These are phyloP conservation scores for Rhombomys opimus DNA, from an alignment of 2,113 vertebrate species.

Conservation along the genomic window DNA sequence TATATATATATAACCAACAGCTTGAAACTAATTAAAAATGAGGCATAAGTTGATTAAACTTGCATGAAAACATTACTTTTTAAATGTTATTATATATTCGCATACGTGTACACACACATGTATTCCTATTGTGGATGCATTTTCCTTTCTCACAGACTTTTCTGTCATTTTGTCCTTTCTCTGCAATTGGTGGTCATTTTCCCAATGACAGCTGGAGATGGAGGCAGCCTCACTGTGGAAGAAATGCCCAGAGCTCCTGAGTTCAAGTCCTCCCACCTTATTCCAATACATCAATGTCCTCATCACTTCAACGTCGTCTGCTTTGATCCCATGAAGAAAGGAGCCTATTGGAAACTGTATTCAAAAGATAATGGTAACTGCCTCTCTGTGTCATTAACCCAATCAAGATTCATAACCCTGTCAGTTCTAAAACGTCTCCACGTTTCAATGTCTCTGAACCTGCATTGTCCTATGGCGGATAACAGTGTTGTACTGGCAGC, in stretches of 20 bases:
- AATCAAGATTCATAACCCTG: neutral
- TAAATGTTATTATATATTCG: conserved; percentile 49
- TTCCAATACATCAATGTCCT: accelerated
- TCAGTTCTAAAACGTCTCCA: neutral
- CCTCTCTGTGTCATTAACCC: neutral
- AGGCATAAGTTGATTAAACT: conserved; percentile 48
- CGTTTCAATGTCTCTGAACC: neutral
- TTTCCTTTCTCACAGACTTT: neutral
- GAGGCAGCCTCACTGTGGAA: neutral
- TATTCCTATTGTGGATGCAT: neutral
- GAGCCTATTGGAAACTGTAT: neutral
- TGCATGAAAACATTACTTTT: conserved; percentile 37
- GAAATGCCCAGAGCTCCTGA: too few species aligned
- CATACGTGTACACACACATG: neutral
- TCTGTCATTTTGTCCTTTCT: conserved; percentile 28
- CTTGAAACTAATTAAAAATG: conserved; percentile 60
- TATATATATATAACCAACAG: neutral
- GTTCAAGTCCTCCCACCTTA: neutral
- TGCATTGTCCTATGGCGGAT: neutral
- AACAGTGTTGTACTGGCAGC: neutral
- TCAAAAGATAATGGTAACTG: neutral
- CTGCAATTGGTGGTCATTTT: neutral
- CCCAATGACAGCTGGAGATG: neutral
- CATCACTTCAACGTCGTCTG: neutral
- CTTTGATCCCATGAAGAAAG: neutral